phyloP scores from a whole-genome alignment of 2,888 invertebrate genomes.

The Tanytarsus gracilentus region DNA sequence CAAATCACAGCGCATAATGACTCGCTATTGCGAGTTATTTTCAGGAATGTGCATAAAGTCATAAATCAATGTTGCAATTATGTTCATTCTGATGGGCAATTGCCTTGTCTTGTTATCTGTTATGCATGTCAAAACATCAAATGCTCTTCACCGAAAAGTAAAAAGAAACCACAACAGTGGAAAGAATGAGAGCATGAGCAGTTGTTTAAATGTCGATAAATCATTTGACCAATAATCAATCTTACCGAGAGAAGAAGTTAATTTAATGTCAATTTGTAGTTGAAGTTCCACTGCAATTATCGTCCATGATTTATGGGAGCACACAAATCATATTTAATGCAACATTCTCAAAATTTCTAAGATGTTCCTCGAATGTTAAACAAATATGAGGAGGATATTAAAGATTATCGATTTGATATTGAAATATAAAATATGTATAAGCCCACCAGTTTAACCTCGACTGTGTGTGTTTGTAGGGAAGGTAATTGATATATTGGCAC shows the following conservation, averaged over 20 bases:
- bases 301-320: background rate
- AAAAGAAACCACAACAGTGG: background rate
- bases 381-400: too few relatives aligned
- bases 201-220: conserved; percentile 23
- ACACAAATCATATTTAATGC: conserved; percentile 4
- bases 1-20: too few relatives aligned
- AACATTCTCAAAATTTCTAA: too few relatives aligned
- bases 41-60: background rate
- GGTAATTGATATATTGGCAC: too few relatives aligned
- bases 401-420: too few relatives aligned
- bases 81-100: background rate
- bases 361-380: too few relatives aligned
- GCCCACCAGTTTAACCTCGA: too few relatives aligned
- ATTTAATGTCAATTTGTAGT: conserved; percentile 23
- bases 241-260: conserved; percentile 8
- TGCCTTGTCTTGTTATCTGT: background rate
- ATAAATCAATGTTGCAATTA: conserved; percentile 17
- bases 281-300: conserved; percentile 6
- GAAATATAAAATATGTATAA: too few relatives aligned
- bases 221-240: conserved; percentile 18
- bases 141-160: background rate
- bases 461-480: too few relatives aligned
- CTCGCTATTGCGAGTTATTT: too few relatives aligned
- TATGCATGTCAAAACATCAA: background rate
- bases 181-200: background rate